These are phyloP conservation scores for Ellobius talpinus DNA, from an alignment of 2,113 vertebrate genomes.

Conservation along the genomic window DNA sequence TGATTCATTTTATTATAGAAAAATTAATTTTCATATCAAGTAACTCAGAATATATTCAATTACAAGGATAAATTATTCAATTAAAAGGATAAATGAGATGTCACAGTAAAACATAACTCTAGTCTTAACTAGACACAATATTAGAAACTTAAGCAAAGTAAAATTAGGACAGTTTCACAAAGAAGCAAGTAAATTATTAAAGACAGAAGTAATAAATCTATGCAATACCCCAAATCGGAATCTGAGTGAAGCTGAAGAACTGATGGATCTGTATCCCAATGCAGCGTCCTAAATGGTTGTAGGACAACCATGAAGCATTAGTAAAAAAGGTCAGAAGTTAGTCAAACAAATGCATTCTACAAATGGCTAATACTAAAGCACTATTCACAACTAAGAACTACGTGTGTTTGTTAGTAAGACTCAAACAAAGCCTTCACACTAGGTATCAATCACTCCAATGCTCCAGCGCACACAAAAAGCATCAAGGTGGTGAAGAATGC, in stretches of 20 bases:
- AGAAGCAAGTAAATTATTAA: slow-evolving; percentile 81
- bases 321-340: slow-evolving; percentile 93
- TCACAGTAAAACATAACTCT: slow-evolving; percentile 67
- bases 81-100: slow-evolving; percentile 72
- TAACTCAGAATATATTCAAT: slow-evolving; percentile 56
- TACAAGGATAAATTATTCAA: neutral
- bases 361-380: slow-evolving; percentile 85
- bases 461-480: slow-evolving; percentile 83
- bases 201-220: slow-evolving; percentile 94
- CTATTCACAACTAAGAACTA: slow-evolving; percentile 81
- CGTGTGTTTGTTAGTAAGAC: slow-evolving; percentile 81
- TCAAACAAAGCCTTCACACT: slow-evolving; percentile 37
- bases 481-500: slow-evolving; percentile 79
- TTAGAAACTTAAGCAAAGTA: slow-evolving; percentile 79
- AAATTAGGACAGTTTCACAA: slow-evolving; percentile 82
- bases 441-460: slow-evolving; percentile 73
- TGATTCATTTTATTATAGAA: slow-evolving; percentile 43
- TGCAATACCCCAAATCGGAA: slow-evolving; percentile 99
- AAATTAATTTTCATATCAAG: slow-evolving; percentile 29
- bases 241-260: slow-evolving; percentile 99
- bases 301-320: slow-evolving; percentile 96
- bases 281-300: slow-evolving; percentile 99
- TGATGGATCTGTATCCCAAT: slow-evolving; percentile 99
- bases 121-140: slow-evolving; percentile 50
- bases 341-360: slow-evolving; percentile 89